Conservation (phyloP, 2,113 vertebrate species). For the Larimichthys crocea region DNA sequence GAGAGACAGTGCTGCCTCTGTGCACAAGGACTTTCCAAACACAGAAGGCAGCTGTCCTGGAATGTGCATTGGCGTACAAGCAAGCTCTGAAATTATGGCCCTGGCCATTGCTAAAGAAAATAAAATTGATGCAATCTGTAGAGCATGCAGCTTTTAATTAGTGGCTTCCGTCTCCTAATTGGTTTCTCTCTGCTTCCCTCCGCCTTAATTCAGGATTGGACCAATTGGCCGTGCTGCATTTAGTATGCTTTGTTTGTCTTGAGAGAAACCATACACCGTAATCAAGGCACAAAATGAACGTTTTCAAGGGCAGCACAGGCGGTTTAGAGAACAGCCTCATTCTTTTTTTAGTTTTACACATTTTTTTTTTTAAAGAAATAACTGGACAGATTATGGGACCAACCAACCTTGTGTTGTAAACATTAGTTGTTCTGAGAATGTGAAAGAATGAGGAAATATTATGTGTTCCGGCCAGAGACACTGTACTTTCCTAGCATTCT, state of each 20-base stretch:
- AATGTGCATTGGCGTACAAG: conserved; percentile 70
- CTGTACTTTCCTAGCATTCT: not conserved
- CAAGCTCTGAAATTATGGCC: conserved; percentile 76
- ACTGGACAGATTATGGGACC: not conserved
- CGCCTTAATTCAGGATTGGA: conserved; percentile 67
- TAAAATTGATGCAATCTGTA: conserved; percentile 85
- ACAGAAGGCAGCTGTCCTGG: conserved; percentile 70
- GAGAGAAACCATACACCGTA: conserved; percentile 79
- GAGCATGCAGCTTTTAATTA: conserved; percentile 85
- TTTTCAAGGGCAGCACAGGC: conserved; percentile 49
- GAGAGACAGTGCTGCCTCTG: conserved; percentile 68
- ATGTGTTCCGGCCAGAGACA: not conserved
- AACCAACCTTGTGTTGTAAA: conserved; percentile 9
- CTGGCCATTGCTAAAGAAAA: conserved; percentile 80
- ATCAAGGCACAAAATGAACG: conserved; percentile 74
- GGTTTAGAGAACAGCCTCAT: conserved; percentile 40
- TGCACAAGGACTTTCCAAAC: conserved; percentile 68
- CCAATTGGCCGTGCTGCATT: conserved; percentile 77
- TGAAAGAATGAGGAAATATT: not conserved
- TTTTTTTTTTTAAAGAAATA: conserved; percentile 5
- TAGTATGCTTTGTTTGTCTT: conserved; percentile 82
- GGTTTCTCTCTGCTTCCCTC: conserved; percentile 74
- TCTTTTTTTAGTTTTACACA: conserved; percentile 35
- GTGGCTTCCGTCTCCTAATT: conserved; percentile 86
- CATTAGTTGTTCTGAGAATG: conserved; percentile 6